Evolutionary conservation across 2,113 vertebrate species (phyloP).

Genomic region (Chionomys nivalis): DNA sequence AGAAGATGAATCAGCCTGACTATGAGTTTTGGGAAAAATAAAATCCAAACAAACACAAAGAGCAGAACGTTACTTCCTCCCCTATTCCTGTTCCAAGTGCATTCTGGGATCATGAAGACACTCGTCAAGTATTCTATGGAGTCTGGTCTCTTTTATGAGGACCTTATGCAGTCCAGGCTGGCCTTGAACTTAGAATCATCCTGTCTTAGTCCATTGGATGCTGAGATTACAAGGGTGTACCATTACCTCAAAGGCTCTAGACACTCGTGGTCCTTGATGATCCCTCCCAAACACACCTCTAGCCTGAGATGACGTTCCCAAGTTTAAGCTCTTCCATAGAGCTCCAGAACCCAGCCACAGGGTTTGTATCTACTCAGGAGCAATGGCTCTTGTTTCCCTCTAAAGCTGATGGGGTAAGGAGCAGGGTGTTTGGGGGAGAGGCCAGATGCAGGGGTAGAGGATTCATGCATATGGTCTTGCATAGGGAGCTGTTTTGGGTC

Average conservation of each 20-base stretch:
- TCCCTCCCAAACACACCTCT: too few species aligned
- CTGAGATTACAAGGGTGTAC: not conserved
- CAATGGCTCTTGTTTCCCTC: not conserved
- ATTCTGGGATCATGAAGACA: not conserved
- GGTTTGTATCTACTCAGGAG: not conserved
- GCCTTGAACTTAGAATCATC: not conserved
- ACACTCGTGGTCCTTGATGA: not conserved
- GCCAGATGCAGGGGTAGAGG: not conserved
- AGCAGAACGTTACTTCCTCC: not conserved
- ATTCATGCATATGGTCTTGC: too few species aligned
- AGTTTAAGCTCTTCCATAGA: not conserved
- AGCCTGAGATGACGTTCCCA: not conserved
- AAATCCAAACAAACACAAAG: not conserved
- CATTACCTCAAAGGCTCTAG: not conserved
- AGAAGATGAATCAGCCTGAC: constrained; percentile 46
- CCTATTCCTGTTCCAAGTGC: too few species aligned
- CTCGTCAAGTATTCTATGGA: not conserved
- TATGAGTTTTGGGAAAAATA: constrained; percentile 20
- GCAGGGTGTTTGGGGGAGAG: not conserved
- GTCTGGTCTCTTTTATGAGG: not conserved
- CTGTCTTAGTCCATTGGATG: not conserved
- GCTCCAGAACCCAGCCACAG: not conserved
- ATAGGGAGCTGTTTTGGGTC: not conserved
- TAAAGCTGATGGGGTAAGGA: too few species aligned
- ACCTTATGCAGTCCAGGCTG: not conserved